Evolutionary conservation across 2,888 invertebrate genomes (phyloP).

Genomic region (Carcina quercana): DNA sequence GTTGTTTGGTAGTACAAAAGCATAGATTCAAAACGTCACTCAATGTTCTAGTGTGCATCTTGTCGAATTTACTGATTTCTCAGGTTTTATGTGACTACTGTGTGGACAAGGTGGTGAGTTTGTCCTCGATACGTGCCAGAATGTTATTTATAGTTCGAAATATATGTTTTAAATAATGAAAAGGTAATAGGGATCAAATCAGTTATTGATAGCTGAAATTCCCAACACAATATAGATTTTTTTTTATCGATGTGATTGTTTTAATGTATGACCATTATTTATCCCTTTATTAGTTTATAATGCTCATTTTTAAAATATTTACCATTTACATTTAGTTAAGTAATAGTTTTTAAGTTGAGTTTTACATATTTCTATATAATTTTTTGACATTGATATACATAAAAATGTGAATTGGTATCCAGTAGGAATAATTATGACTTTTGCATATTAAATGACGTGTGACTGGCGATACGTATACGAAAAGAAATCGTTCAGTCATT

Average conservation of each 20-base stretch:
- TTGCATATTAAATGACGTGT: no score
- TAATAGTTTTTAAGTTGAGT: conserved; percentile 55
- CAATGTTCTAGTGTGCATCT: conserved; percentile 41
- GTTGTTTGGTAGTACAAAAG: conserved; percentile 59
- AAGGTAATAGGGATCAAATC: conserved; percentile 45
- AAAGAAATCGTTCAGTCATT: no score
- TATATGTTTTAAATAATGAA: conserved; percentile 45
- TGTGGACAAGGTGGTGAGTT: conserved; percentile 37
- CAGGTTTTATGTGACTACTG: conserved; percentile 32
- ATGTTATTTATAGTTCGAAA: conserved; percentile 60
- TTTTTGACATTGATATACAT: no score
- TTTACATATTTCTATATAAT: conserved; percentile 42
- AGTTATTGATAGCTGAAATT: conserved; percentile 34
- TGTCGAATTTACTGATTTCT: conserved; percentile 50
- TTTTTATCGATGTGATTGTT: conserved; percentile 55
- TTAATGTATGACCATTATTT: conserved; percentile 62
- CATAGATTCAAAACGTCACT: conserved; percentile 32
- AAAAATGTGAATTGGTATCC: no score
- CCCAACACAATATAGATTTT: conserved; percentile 33
- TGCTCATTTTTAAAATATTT: conserved; percentile 69
- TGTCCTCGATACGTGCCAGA: conserved; percentile 68
- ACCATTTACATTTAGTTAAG: conserved; percentile 63
- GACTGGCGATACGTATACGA: no score
- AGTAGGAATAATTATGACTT: no score
- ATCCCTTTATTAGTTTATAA: conserved; percentile 62